These are phyloP conservation scores for Aphelocoma californica DNA, from an alignment of 2,797 vertebrate genomes.

Conservation along the genomic window DNA sequence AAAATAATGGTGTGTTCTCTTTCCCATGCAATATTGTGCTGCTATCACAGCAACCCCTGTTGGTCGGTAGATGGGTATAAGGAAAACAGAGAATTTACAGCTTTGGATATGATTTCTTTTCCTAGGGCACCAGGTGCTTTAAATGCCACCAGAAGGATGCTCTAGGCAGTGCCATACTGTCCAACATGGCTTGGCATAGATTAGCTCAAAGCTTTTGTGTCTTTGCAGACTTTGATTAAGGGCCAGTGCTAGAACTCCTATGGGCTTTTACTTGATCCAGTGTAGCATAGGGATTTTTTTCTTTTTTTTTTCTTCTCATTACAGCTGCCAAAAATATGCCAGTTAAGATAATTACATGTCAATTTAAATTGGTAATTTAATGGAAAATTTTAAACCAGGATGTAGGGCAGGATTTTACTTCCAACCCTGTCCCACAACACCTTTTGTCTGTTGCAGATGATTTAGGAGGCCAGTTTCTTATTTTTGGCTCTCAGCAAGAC, in stretches of 20 bases:
- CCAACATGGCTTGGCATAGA: constrained; percentile 75
- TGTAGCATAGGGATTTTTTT: constrained; percentile 55
- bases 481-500: not conserved
- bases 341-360: constrained; percentile 78
- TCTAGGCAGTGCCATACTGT: constrained; percentile 72
- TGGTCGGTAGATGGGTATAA: constrained; percentile 26
- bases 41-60: constrained; percentile 7
- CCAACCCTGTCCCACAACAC: constrained; percentile 14
- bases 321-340: constrained; percentile 75
- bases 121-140: constrained; percentile 77
- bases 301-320: not conserved
- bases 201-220: constrained; percentile 76
- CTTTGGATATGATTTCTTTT: constrained; percentile 48
- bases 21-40: constrained; percentile 38
- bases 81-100: constrained; percentile 42
- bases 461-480: not conserved
- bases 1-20: constrained; percentile 4
- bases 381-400: constrained; percentile 68
- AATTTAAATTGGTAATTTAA: constrained; percentile 81
- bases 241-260: constrained; percentile 74
- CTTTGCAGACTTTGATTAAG: constrained; percentile 79
- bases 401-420: constrained; percentile 25
- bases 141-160: constrained; percentile 80
- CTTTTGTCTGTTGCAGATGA: constrained; percentile 52
- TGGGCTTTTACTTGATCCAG: constrained; percentile 73